These are phyloP conservation scores for Carposina sasakii DNA, from an alignment of 1,140 invertebrate species.

Conservation along the genomic window DNA sequence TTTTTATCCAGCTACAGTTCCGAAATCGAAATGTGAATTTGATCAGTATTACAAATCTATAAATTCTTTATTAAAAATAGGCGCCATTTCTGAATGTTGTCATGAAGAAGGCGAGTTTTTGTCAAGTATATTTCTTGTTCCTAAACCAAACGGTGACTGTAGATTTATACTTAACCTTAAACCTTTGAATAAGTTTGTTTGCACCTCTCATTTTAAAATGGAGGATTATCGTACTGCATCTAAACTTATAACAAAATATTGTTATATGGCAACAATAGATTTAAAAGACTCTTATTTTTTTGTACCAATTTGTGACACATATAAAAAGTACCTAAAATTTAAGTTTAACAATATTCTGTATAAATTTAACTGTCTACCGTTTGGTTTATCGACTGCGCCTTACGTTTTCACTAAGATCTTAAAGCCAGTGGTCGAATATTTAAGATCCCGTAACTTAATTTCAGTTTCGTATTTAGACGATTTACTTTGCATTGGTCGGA, in stretches of 20 bases:
- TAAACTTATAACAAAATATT: neutral
- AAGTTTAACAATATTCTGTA: neutral
- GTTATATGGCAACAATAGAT: neutral
- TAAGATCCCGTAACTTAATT: constrained; percentile 1
- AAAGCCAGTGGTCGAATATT: constrained; percentile 6
- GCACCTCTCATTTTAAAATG: constrained; percentile 6
- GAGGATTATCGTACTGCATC: neutral
- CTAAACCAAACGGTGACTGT: too few relatives aligned
- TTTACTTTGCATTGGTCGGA: constrained; percentile 5
- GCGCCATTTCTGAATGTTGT: too few relatives aligned
- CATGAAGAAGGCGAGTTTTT: too few relatives aligned
- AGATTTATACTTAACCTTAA: too few relatives aligned
- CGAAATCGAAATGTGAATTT: too few relatives aligned
- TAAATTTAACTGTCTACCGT: constrained; percentile 13
- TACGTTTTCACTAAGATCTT: constrained; percentile 19
- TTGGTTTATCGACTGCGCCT: constrained; percentile 10
- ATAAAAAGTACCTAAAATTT: neutral
- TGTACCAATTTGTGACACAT: neutral
- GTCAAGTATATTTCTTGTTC: too few relatives aligned
- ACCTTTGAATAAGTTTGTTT: too few relatives aligned
- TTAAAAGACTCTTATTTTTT: constrained; percentile 1
- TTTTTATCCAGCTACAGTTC: too few relatives aligned
- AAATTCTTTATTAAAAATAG: too few relatives aligned
- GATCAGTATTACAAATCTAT: too few relatives aligned
- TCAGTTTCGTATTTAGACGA: constrained; percentile 14